Evolutionary conservation across 2,113 vertebrate genomes (phyloP).

Genomic region (Bubalus kerabau): DNA sequence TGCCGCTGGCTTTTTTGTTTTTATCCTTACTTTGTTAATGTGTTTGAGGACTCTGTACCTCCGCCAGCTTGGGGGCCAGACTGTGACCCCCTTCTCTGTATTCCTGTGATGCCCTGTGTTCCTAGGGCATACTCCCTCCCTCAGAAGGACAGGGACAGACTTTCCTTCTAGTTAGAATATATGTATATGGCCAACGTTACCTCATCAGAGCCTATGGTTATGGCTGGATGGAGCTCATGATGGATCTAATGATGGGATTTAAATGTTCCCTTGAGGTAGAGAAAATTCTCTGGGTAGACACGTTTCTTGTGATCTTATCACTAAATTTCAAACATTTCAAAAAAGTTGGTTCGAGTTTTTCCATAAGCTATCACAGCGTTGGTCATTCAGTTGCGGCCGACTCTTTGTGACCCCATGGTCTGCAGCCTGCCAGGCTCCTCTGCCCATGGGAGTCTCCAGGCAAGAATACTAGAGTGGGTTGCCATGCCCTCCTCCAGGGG

Average conservation of each 20-base stretch:
- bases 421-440: neutral
- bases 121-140: neutral
- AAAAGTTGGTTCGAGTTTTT: neutral
- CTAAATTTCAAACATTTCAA: neutral
- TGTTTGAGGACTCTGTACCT: too few relatives aligned
- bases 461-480: neutral
- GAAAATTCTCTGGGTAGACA: neutral
- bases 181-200: fast-evolving
- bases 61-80: too few relatives aligned
- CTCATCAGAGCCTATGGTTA: neutral
- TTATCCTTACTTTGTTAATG: neutral
- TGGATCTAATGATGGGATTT: fast-evolving
- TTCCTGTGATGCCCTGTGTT: neutral
- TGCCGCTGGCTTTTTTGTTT: neutral
- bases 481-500: neutral
- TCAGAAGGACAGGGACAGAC: neutral
- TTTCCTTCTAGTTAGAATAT: neutral
- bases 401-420: neutral
- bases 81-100: neutral
- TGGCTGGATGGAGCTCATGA: neutral
- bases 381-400: neutral
- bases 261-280: neutral
- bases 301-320: neutral
- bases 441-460: neutral
- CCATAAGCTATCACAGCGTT: neutral